These are phyloP conservation scores for Drosophila nebulosa DNA, from an alignment of 1,140 invertebrate genomes.

Conservation along the genomic window DNA sequence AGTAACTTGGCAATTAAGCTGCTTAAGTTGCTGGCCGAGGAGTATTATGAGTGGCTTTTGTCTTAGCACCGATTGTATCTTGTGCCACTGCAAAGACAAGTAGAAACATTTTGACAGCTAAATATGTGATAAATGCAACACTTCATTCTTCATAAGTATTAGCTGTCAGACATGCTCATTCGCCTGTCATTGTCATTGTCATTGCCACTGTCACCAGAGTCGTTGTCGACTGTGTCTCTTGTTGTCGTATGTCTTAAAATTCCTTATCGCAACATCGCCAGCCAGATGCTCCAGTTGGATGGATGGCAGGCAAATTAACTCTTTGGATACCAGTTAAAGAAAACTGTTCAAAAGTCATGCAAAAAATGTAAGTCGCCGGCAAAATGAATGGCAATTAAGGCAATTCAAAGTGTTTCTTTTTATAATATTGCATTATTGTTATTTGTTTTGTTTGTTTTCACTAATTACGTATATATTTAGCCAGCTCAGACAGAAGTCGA, in stretches of 20 bases:
- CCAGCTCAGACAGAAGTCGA: constrained; percentile 22
- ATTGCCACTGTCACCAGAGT: too few species aligned
- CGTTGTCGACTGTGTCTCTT: not conserved
- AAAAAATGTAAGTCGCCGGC: constrained; percentile 39
- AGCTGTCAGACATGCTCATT: not conserved
- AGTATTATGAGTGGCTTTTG: not conserved
- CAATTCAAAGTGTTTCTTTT: constrained; percentile 35
- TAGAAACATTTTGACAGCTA: not conserved
- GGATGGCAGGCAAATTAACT: constrained; percentile 40
- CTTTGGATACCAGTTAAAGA: constrained; percentile 25
- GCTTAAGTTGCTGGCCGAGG: not conserved
- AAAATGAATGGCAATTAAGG: constrained; percentile 51
- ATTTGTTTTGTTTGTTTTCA: constrained; percentile 50
- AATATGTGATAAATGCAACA: constrained; percentile 2
- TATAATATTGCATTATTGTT: constrained; percentile 12
- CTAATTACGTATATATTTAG: constrained; percentile 48
- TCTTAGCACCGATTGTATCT: not conserved
- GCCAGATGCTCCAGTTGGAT: constrained; percentile 6
- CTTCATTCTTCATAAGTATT: not conserved
- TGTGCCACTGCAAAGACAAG: not conserved
- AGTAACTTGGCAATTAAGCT: not conserved
- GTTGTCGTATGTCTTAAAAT: not conserved
- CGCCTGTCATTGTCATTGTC: not conserved
- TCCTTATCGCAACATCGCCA: constrained; percentile 17
- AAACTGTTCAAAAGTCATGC: constrained; percentile 46